phyloP scores from a whole-genome alignment of 2,797 vertebrate genomes.

The Eurystomus glaucurus region DNA sequence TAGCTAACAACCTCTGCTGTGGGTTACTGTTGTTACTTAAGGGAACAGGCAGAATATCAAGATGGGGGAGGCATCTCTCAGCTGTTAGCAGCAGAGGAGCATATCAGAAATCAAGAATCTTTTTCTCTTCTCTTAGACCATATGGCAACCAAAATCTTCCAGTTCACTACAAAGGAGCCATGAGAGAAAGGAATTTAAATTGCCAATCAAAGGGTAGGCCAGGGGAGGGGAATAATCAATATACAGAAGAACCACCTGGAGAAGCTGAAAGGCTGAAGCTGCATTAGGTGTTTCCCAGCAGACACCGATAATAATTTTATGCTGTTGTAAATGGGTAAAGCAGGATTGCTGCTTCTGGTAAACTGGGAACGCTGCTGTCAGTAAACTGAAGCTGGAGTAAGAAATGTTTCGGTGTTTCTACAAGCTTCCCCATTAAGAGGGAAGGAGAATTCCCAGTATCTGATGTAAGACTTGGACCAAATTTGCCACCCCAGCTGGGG shows the following conservation, averaged over 20 bases:
- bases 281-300: background rate
- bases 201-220: background rate
- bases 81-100: background rate
- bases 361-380: background rate
- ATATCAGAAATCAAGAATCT: background rate
- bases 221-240: background rate
- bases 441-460: background rate
- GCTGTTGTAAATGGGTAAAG: background rate
- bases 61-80: background rate
- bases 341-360: background rate
- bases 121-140: background rate
- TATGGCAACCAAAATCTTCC: background rate
- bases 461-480: background rate
- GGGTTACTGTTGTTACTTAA: background rate
- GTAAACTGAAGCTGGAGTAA: background rate
- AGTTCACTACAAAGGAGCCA: background rate
- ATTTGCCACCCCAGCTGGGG: background rate
- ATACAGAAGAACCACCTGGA: background rate
- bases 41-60: background rate
- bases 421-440: background rate
- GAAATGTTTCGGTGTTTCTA: background rate
- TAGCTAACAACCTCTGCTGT: background rate
- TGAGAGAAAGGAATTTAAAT: conserved; percentile 18
- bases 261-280: conserved; percentile 11
- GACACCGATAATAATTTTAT: background rate